phyloP scores from a whole-genome alignment of 1,140 invertebrate species.

The Caenorhabditis inopinata region DNA sequence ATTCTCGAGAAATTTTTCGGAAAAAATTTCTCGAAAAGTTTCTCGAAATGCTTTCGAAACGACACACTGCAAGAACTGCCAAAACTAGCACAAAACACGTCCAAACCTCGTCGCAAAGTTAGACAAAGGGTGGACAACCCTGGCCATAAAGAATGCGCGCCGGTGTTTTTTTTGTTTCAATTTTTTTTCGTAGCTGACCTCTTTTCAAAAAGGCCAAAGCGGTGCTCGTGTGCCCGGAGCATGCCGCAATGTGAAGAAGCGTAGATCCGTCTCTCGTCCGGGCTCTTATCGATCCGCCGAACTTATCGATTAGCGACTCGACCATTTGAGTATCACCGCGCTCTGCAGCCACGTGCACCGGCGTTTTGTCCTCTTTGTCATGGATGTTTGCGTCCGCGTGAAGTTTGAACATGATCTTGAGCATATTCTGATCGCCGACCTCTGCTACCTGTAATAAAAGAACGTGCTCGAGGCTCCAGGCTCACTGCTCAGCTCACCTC shows the following conservation, averaged over 20 bases:
- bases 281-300: constrained; percentile 72
- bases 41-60: too few relatives aligned
- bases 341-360: constrained; percentile 94
- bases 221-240: constrained; percentile 93
- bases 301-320: constrained; percentile 93
- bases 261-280: constrained; percentile 82
- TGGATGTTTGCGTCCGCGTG: constrained; percentile 87
- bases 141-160: too few relatives aligned
- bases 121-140: too few relatives aligned
- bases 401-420: constrained; percentile 91
- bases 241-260: constrained; percentile 47
- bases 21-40: too few relatives aligned
- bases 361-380: constrained; percentile 88
- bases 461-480: neutral
- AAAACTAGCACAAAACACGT: too few relatives aligned
- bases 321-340: constrained; percentile 91
- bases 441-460: constrained; percentile 93
- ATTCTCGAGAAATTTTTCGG: too few relatives aligned
- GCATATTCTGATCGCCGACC: constrained; percentile 86
- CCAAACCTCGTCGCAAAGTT: too few relatives aligned
- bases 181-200: constrained; percentile 67
- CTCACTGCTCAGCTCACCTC: neutral
- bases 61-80: too few relatives aligned
- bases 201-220: constrained; percentile 97
- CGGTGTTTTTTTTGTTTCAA: too few relatives aligned